Evolutionary conservation across 1,140 invertebrate genomes (phyloP).

Genomic region (Drosophila busckii): DNA sequence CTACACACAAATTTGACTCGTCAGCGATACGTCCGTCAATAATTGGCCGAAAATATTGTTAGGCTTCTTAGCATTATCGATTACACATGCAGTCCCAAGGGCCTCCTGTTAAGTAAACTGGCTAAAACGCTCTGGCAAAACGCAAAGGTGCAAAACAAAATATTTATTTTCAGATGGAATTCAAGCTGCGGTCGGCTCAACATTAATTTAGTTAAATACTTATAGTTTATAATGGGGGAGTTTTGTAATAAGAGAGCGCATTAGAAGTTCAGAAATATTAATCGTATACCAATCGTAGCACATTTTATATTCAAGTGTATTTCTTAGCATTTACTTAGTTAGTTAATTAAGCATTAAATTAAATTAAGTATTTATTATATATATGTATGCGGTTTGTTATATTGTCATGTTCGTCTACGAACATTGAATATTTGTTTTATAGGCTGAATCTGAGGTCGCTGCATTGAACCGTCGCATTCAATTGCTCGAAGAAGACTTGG

Average conservation of each 20-base stretch:
- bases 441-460: conserved; percentile 99
- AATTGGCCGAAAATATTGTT: conserved; percentile 24
- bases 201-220: conserved; percentile 5
- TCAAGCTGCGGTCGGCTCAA: conserved; percentile 39
- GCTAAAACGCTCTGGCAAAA: conserved; percentile 11
- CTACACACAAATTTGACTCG: background rate
- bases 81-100: conserved; percentile 23
- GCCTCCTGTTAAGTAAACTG: conserved; percentile 19
- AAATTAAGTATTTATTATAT: conserved; percentile 20
- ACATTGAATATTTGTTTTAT: conserved; percentile 71
- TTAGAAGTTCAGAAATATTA: conserved; percentile 1
- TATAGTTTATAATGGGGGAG: background rate
- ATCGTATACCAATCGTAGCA: conserved; percentile 45
- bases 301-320: conserved; percentile 28
- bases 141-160: conserved; percentile 25
- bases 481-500: conserved; percentile 98
- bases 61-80: conserved; percentile 45
- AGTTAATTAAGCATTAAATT: conserved; percentile 9
- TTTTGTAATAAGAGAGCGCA: conserved; percentile 35
- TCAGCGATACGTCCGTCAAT: conserved; percentile 21
- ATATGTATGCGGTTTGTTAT: conserved; percentile 34
- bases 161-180: conserved; percentile 55
- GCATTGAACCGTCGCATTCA: conserved; percentile 99
- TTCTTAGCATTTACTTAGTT: conserved; percentile 30
- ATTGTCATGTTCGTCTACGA: conserved; percentile 53